A percentile compares a stretch with the other conserved stretches of the same genome.
These are phyloP conservation scores for Drosophila truncata DNA, from an alignment of 1,140 invertebrate species.

Conservation along the genomic window DNA sequence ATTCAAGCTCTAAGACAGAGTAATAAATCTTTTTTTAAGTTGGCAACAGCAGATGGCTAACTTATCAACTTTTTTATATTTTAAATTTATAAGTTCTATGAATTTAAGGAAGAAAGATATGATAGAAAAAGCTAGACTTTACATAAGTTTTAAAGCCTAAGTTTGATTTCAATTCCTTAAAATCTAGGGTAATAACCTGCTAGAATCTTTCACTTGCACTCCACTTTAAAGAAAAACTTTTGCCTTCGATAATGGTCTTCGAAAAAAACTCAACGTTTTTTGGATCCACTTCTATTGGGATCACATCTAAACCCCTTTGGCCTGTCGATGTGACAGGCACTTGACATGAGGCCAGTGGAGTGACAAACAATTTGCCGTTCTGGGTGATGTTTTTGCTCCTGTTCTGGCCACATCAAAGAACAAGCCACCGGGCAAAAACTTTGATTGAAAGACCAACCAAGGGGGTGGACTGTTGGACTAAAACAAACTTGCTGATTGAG, in stretches of 20 bases:
- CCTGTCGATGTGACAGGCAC: conserved; percentile 28
- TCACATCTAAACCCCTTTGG: conserved; percentile 15
- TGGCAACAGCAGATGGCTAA: background rate
- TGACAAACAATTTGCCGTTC: conserved; percentile 35
- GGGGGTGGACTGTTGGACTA: conserved; percentile 8
- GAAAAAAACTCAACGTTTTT: background rate
- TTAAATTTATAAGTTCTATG: background rate
- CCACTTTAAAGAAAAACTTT: background rate
- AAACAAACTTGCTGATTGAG: conserved; percentile 37
- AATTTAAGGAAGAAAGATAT: too few relatives aligned
- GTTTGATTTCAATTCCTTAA: too few relatives aligned
- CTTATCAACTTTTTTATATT: background rate
- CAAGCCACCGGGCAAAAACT: conserved; percentile 20
- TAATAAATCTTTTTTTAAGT: background rate
- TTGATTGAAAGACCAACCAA: conserved; percentile 32
- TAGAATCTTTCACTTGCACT: background rate
- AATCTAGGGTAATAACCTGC: background rate
- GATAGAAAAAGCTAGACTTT: too few relatives aligned
- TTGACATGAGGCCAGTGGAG: conserved; percentile 23
- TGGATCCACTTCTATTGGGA: background rate
- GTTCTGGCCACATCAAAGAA: conserved; percentile 33
- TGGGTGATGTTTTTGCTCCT: conserved; percentile 18
- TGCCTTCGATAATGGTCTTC: background rate
- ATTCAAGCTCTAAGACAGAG: background rate
- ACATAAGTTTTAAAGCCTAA: too few relatives aligned